Conservation (phyloP, 2,888 invertebrate genomes). For the Diarsia dahlii region DNA sequence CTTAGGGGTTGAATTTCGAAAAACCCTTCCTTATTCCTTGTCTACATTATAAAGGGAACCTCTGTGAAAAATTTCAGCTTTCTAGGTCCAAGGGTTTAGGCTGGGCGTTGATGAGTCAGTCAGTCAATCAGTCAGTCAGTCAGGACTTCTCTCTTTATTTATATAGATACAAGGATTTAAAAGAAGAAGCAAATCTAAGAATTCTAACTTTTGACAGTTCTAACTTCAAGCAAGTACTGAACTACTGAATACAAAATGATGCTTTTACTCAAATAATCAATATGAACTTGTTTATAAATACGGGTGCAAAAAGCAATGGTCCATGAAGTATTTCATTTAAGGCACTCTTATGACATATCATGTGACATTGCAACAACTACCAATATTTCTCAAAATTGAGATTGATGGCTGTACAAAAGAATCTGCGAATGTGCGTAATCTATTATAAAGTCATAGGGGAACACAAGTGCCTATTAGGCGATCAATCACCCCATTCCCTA, state of each 20-base stretch:
- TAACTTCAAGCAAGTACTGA: too few species aligned
- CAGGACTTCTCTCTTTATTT: too few species aligned
- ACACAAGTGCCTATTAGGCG: constrained; percentile 39
- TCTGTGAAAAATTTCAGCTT: too few species aligned
- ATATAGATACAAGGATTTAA: too few species aligned
- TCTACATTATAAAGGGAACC: too few species aligned
- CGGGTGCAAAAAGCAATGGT: background rate
- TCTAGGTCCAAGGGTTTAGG: too few species aligned
- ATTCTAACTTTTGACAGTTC: too few species aligned
- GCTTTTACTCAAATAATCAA: background rate
- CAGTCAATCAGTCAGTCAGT: too few species aligned
- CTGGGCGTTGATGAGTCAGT: too few species aligned
- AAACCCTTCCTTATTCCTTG: too few species aligned
- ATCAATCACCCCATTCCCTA: constrained; percentile 57
- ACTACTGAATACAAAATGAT: background rate
- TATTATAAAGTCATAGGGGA: constrained; percentile 57
- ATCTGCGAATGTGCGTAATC: constrained; percentile 41
- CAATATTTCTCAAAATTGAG: constrained; percentile 55
- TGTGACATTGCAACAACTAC: constrained; percentile 15
- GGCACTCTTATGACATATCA: constrained; percentile 9
- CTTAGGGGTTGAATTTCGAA: too few species aligned
- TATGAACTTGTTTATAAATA: background rate
- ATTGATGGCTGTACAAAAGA: constrained; percentile 51
- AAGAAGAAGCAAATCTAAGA: too few species aligned
- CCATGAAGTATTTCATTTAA: constrained; percentile 10